Conservation (phyloP, 2,888 invertebrate genomes). For the Elegia similella region DNA sequence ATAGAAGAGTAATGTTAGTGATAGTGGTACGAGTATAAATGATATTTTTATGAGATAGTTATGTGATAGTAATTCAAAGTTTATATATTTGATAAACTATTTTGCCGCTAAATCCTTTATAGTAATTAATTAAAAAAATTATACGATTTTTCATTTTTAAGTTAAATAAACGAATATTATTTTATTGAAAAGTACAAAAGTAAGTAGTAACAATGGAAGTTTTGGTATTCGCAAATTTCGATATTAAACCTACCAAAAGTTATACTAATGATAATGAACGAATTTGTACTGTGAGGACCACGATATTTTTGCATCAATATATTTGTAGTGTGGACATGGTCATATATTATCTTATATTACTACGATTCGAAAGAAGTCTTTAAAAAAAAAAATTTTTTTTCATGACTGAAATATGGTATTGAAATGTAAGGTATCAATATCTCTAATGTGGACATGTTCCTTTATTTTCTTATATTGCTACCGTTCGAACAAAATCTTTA, state of each 20-base stretch:
- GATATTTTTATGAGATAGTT: background rate
- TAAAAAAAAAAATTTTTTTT: too few relatives aligned
- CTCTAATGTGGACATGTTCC: too few relatives aligned
- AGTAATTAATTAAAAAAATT: background rate
- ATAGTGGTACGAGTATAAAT: background rate
- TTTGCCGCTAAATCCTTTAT: background rate
- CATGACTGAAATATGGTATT: too few relatives aligned
- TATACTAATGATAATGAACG: slow-evolving; percentile 1
- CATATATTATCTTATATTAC: background rate
- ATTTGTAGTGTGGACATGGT: background rate
- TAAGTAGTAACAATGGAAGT: background rate
- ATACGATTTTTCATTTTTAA: background rate
- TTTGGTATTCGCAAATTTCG: background rate
- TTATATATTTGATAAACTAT: background rate
- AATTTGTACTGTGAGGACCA: slow-evolving; percentile 17
- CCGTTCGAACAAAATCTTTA: too few relatives aligned
- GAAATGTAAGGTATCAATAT: too few relatives aligned
- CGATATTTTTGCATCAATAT: background rate
- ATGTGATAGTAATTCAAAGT: too few relatives aligned
- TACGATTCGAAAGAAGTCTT: too few relatives aligned
- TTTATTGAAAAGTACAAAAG: slow-evolving; percentile 1
- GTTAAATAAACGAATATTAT: background rate
- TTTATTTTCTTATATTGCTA: too few relatives aligned
- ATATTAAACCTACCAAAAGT: background rate
- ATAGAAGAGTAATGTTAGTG: too few relatives aligned